Evolutionary conservation across 2,797 vertebrate genomes (phyloP), one percentile per base, ranked within the genome.

Genomic region (Lepus townsendii): DNA sequence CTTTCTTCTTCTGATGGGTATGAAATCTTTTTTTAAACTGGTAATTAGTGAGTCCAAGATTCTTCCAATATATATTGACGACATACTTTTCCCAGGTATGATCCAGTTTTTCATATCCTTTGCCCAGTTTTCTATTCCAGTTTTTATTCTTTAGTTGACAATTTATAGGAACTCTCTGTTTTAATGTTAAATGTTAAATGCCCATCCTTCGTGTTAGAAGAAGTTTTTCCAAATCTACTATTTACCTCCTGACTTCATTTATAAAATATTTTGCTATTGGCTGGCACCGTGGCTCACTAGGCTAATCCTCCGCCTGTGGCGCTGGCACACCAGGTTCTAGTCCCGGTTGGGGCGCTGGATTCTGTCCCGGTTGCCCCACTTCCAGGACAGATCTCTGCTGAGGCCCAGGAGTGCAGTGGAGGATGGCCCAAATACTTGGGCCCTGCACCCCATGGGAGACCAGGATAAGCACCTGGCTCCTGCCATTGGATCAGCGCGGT

Each of bases 171-270:
- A 32, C 38, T 22, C 35, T 76, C 30, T 88, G 22, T 83, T 73
- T 88, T 86, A 63, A 88, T 68, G 26, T 68, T 84, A 80, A 80
- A 93, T 9, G 79, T 66, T n/a, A 69, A 86, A 54, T 82, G n/a
- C 57, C 87, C 47, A 50, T 47, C 26, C 14, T 68, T 24, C 62
- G n/a, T 62, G 16, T 95, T 27, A 84, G 68, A 93, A 83, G 62
- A 62, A 65, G 4, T 82, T 85, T 91, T 85, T 76, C 69, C 35
- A 65, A 93, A 62, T 80, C 76, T 91, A 62, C 14, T 24, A 9
- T 75, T 54, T 94, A 24, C 47, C 32, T 93, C 27, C 13, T 75
- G 30, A 84, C 42, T 88, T 88, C 62, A 24, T 54, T 87, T 79
- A 68, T 32, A 6, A 5, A 88, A 26, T 60, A 95, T 85, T 72